Conservation (phyloP, 2,113 vertebrate species). For the Hemiprocne comata region DNA sequence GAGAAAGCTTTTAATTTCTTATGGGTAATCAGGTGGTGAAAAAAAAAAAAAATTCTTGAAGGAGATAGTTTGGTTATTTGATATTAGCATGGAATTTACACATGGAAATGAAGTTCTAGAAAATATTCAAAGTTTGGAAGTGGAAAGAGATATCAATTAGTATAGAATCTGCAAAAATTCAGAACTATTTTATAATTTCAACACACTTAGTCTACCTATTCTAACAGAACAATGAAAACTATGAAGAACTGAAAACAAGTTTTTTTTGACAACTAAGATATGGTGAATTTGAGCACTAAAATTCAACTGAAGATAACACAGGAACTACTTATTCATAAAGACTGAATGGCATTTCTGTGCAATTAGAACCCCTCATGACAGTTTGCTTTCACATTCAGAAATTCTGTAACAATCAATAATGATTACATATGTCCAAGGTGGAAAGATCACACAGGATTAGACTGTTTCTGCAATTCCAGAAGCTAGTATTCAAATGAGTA, state of each 20-base stretch:
- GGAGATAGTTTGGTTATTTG: not conserved
- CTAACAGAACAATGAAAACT: not conserved
- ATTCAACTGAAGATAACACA: not conserved
- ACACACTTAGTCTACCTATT: not conserved
- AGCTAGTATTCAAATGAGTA: not conserved
- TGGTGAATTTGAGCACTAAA: not conserved
- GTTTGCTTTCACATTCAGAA: not conserved
- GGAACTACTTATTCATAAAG: not conserved
- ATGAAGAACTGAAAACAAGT: not conserved
- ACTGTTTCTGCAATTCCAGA: not conserved
- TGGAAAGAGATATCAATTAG: not conserved
- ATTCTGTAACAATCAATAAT: not conserved
- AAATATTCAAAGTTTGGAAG: not conserved
- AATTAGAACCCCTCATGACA: not conserved
- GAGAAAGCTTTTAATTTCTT: not conserved
- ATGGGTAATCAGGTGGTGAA: rapidly evolving
- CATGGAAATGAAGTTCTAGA: not conserved
- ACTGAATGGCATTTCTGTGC: not conserved
- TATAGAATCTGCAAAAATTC: not conserved
- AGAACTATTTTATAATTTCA: not conserved
- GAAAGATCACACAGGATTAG: not conserved
- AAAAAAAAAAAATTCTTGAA: not conserved
- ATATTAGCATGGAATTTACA: not conserved
- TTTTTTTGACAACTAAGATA: not conserved
- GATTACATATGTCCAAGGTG: not conserved